phyloP scores from a whole-genome alignment of 2,888 invertebrate species.

The Nudaria mundana region DNA sequence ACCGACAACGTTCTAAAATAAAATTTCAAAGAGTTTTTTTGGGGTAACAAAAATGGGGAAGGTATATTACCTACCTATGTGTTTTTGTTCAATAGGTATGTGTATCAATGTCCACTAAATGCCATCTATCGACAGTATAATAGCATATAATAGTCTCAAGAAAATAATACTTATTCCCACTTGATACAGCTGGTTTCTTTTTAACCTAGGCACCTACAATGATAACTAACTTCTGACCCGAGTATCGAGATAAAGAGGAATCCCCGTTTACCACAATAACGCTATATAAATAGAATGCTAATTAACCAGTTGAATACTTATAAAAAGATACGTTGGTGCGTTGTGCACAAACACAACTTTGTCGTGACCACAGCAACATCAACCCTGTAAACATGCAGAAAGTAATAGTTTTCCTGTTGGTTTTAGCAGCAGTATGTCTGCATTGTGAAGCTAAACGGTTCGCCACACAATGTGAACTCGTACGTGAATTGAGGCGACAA shows the following conservation, averaged over 20 bases:
- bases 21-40: no score
- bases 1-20: no score
- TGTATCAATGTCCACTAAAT: no score
- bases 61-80: no score
- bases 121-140: no score
- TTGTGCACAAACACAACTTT: background rate
- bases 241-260: slow-evolving; percentile 21
- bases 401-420: slow-evolving; percentile 3
- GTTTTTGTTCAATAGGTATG: no score
- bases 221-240: slow-evolving; percentile 14
- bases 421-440: slow-evolving; percentile 7
- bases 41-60: no score
- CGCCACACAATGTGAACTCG: slow-evolving; percentile 45
- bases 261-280: slow-evolving; percentile 21
- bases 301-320: slow-evolving; percentile 2
- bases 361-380: background rate
- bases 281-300: background rate
- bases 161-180: no score
- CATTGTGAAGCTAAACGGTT: slow-evolving; percentile 38
- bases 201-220: background rate
- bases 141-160: no score
- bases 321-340: slow-evolving; percentile 8
- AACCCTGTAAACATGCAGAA: slow-evolving; percentile 6
- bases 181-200: no score
- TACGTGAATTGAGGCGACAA: slow-evolving; percentile 44